A percentile compares a stretch with the other conserved stretches of the same genome.
Evolutionary conservation across 2,113 vertebrate genomes (phyloP).

Genomic region (Anhinga rufa): DNA sequence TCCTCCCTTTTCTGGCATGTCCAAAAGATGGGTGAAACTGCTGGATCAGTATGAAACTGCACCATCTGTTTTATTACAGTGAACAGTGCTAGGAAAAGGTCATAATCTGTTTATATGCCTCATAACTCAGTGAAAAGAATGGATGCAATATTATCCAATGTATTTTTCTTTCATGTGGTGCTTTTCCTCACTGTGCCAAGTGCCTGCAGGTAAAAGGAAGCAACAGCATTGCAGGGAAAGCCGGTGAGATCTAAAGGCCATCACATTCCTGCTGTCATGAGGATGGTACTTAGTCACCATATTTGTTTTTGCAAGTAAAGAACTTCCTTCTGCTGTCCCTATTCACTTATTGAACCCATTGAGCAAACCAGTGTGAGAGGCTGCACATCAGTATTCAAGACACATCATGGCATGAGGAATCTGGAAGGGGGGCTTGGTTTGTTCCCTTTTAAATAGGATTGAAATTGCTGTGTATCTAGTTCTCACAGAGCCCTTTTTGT

Average conservation of each 20-base stretch:
- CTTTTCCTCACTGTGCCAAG: not conserved
- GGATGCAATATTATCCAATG: not conserved
- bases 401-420: not conserved
- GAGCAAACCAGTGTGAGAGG: not conserved
- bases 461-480: not conserved
- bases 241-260: not conserved
- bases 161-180: not conserved
- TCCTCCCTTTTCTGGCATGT: not conserved
- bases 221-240: not conserved
- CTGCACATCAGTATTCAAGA: slow-evolving; percentile 20
- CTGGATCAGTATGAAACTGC: not conserved
- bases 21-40: not conserved
- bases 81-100: not conserved
- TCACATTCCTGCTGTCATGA: not conserved
- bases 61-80: slow-evolving; percentile 13
- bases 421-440: not conserved
- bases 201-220: not conserved
- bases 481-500: not conserved
- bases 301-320: not conserved
- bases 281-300: not conserved
- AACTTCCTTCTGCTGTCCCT: not conserved
- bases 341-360: not conserved
- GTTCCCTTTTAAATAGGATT: not conserved
- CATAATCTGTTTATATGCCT: not conserved
- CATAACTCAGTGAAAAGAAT: not conserved